Percentiles rank a stretch among this genome's conserved stretches.
Conservation (phyloP, 2,113 vertebrate species). For the Nibea coibor region DNA sequence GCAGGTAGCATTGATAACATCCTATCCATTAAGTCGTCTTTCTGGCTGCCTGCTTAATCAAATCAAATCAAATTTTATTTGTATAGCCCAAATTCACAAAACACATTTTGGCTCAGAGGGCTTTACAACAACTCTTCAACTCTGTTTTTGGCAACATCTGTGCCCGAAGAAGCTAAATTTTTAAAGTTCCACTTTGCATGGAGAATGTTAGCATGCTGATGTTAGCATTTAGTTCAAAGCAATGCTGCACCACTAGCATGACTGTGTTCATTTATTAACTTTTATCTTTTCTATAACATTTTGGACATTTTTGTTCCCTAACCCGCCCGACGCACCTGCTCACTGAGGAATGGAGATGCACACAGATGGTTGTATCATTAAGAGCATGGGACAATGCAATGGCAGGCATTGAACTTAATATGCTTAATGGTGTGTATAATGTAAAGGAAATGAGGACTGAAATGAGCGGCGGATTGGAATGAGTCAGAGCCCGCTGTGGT, state of each 20-base stretch:
- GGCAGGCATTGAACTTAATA: conserved; percentile 55
- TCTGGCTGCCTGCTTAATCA: too few species aligned
- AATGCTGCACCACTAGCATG: background rate
- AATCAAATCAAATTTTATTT: too few species aligned
- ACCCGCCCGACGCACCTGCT: conserved; percentile 21
- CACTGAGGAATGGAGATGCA: conserved; percentile 12
- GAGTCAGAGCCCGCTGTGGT: conserved; percentile 47
- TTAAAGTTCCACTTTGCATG: too few species aligned
- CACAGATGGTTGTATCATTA: conserved; percentile 45
- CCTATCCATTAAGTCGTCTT: too few species aligned
- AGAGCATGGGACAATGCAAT: conserved; percentile 13
- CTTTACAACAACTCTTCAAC: too few species aligned
- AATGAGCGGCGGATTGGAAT: conserved; percentile 44
- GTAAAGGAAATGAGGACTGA: conserved; percentile 69
- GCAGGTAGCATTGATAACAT: too few species aligned
- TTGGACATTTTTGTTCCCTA: background rate
- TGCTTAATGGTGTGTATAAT: conserved; percentile 65
- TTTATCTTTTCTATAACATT: background rate
- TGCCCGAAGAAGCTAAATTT: too few species aligned
- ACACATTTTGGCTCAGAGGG: too few species aligned
- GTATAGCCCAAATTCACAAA: too few species aligned
- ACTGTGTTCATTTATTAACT: background rate
- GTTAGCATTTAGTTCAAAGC: background rate
- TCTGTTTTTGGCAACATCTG: too few species aligned
- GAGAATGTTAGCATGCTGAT: too few species aligned